These are phyloP conservation scores for Glareola pratincola DNA, from an alignment of 2,113 vertebrate species.

Conservation along the genomic window DNA sequence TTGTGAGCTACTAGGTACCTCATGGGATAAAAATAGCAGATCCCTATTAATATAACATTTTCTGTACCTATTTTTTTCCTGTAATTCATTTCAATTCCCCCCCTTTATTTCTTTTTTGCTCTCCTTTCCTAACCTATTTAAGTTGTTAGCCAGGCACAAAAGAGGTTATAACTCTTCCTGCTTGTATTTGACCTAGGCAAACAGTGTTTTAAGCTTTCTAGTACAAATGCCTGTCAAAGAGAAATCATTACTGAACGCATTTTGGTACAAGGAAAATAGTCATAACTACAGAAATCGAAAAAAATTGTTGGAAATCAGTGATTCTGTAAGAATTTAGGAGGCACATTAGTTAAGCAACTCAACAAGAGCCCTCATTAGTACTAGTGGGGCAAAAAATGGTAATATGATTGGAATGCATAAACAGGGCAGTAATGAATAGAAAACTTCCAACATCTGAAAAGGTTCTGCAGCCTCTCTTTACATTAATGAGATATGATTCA, in stretches of 20 bases:
- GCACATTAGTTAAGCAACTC: neutral
- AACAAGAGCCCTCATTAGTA: neutral
- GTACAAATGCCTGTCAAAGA: neutral
- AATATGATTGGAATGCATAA: neutral
- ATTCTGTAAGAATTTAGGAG: neutral
- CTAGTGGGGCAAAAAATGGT: neutral
- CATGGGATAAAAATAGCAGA: neutral
- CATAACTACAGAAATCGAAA: neutral
- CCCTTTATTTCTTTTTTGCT: neutral
- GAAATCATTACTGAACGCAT: neutral
- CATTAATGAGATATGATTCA: neutral
- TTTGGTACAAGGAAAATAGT: neutral
- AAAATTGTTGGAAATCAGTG: neutral
- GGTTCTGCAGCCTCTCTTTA: neutral
- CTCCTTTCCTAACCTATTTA: neutral
- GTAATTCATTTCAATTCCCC: neutral
- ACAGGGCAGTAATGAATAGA: neutral
- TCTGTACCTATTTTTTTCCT: neutral
- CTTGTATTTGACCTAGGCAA: neutral
- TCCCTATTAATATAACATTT: neutral
- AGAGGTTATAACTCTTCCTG: neutral
- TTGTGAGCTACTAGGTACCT: neutral
- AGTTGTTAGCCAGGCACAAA: neutral
- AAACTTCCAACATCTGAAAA: neutral
- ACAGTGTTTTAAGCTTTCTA: neutral